Percentiles rank a stretch among this genome's conserved stretches.
Evolutionary conservation across 1,140 invertebrate genomes (phyloP).

Genomic region (Potamilus streckersoni): DNA sequence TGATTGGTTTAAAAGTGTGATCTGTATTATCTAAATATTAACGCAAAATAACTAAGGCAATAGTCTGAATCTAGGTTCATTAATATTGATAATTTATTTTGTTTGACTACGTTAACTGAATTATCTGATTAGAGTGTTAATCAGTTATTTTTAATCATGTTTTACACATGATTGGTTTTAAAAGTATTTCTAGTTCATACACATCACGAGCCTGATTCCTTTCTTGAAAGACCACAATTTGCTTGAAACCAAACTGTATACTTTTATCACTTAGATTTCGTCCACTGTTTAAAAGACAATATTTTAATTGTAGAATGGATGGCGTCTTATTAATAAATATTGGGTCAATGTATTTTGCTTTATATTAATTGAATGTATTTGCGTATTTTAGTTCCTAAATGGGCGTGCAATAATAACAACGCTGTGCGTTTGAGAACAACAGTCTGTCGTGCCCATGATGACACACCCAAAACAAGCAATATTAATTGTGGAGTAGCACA

Average conservation of each 20-base stretch:
- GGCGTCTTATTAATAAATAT: too few relatives aligned
- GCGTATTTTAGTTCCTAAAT: neutral
- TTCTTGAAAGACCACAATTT: neutral
- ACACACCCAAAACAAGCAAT: conserved; percentile 17
- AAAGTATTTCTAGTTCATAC: neutral
- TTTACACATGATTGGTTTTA: neutral
- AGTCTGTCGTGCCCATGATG: conserved; percentile 31
- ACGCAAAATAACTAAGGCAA: neutral
- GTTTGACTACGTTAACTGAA: too few relatives aligned
- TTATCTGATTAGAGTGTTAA: too few relatives aligned
- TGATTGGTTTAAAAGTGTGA: neutral
- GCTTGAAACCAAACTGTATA: too few relatives aligned
- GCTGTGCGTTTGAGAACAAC: conserved; percentile 31
- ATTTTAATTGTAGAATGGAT: too few relatives aligned
- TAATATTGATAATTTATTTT: too few relatives aligned
- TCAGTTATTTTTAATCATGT: too few relatives aligned
- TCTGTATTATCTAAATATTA: neutral
- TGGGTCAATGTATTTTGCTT: too few relatives aligned
- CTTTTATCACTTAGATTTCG: too few relatives aligned
- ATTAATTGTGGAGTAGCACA: conserved; percentile 29
- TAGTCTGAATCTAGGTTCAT: neutral
- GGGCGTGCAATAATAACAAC: neutral
- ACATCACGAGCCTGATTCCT: too few relatives aligned
- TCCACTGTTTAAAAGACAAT: too few relatives aligned
- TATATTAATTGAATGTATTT: too few relatives aligned